Conservation (phyloP, 2,888 invertebrate genomes). For the Clivina fossor region DNA sequence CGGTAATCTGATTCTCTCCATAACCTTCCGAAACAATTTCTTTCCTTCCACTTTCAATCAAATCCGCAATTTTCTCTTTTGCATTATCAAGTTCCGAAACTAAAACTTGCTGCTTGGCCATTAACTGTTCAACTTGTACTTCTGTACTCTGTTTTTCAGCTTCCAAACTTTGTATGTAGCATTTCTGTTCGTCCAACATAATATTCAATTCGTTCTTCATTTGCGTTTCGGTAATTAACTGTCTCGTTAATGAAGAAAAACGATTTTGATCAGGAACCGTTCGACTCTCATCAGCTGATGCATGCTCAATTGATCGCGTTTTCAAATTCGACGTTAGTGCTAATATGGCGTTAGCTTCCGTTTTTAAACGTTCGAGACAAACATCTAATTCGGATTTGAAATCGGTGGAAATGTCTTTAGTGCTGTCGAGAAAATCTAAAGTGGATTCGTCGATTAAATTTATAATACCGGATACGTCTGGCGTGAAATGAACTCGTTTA, state of each 20-base stretch:
- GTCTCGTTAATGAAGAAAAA: conserved; percentile 44
- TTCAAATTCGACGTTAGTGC: conserved; percentile 54
- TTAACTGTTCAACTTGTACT: conserved; percentile 62
- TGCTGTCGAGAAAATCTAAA: conserved; percentile 58
- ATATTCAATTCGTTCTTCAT: conserved; percentile 51
- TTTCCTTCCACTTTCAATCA: conserved; percentile 54
- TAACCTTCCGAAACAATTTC: conserved; percentile 60
- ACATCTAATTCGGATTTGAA: conserved; percentile 67
- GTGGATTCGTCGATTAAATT: conserved; percentile 64
- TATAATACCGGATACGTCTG: conserved; percentile 63
- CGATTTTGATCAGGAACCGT: conserved; percentile 42
- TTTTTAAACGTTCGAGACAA: conserved; percentile 66
- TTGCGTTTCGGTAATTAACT: conserved; percentile 47
- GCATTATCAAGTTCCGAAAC: conserved; percentile 55
- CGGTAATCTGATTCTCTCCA: conserved; percentile 49
- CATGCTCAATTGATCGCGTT: conserved; percentile 30
- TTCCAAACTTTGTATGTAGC: conserved; percentile 53
- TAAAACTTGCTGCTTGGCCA: conserved; percentile 61
- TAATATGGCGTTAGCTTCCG: conserved; percentile 71
- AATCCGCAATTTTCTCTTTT: conserved; percentile 52
- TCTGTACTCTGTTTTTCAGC: conserved; percentile 57
- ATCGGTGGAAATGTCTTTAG: conserved; percentile 57
- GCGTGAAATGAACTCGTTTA: conserved; percentile 70
- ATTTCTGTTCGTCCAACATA: conserved; percentile 62
- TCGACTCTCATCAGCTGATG: conserved; percentile 24